Evolutionary conservation across 2,797 vertebrate genomes (phyloP).

Genomic region (Carapus acus): DNA sequence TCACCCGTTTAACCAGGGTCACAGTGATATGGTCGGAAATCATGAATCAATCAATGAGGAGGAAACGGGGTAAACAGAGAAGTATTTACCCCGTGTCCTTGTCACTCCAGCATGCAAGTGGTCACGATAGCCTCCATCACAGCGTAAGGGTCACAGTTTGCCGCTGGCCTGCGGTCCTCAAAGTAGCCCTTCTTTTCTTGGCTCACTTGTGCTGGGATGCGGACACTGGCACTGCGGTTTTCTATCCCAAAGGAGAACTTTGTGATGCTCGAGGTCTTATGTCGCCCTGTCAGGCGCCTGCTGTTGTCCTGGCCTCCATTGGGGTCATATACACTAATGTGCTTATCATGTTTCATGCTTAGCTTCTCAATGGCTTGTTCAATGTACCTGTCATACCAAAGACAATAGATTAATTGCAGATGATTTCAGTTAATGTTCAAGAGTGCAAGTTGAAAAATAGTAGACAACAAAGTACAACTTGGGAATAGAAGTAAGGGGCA

Average conservation of each 20-base stretch:
- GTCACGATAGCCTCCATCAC: slow-evolving; percentile 72
- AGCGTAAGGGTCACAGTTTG: slow-evolving; percentile 85
- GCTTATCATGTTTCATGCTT: slow-evolving; percentile 67
- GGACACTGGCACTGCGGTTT: slow-evolving; percentile 77
- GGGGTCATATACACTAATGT: slow-evolving; percentile 79
- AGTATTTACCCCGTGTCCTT: too few relatives aligned
- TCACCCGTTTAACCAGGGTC: too few relatives aligned
- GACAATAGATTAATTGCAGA: neutral
- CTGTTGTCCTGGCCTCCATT: slow-evolving; percentile 77
- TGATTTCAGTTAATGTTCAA: too few relatives aligned
- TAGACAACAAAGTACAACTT: too few relatives aligned
- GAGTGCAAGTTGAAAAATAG: too few relatives aligned
- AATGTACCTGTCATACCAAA: slow-evolving; percentile 66
- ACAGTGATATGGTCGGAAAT: too few relatives aligned
- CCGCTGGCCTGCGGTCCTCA: slow-evolving; percentile 81
- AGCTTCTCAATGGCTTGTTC: slow-evolving; percentile 78
- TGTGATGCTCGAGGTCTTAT: slow-evolving; percentile 78
- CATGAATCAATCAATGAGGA: too few relatives aligned
- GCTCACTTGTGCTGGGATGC: slow-evolving; percentile 80
- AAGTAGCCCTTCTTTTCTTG: slow-evolving; percentile 78
- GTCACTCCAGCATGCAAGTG: slow-evolving; percentile 70
- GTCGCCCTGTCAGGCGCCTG: slow-evolving; percentile 77
- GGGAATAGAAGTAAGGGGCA: too few relatives aligned
- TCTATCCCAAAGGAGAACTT: slow-evolving; percentile 78
- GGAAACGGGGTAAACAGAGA: too few relatives aligned